Evolutionary conservation across 1,140 invertebrate genomes (phyloP).

Genomic region (Drosophila auraria): DNA sequence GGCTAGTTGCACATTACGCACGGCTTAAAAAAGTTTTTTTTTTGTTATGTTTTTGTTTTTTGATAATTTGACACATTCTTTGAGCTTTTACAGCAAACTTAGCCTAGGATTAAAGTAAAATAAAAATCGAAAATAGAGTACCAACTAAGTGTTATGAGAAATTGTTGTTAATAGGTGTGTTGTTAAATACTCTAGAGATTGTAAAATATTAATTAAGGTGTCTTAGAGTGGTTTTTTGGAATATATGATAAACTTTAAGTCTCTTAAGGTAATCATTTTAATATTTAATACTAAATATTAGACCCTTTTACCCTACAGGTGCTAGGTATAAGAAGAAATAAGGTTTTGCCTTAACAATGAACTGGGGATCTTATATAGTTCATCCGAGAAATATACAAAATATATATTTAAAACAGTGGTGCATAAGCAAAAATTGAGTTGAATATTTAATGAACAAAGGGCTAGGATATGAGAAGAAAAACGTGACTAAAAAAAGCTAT

Average conservation of each 20-base stretch:
- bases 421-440: no score
- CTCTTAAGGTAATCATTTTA: neutral
- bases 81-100: slow-evolving; percentile 19
- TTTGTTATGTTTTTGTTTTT: neutral
- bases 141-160: slow-evolving; percentile 25
- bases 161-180: neutral
- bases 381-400: no score
- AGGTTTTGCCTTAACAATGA: no score
- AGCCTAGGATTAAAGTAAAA: slow-evolving; percentile 28
- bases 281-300: neutral
- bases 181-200: neutral
- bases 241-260: neutral
- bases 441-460: no score
- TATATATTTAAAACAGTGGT: no score
- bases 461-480: no score
- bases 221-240: neutral
- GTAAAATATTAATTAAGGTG: neutral
- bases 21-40: slow-evolving; percentile 23
- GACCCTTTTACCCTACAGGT: no score
- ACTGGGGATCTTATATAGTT: no score
- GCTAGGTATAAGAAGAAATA: no score
- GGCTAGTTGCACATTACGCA: slow-evolving; percentile 21
- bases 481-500: no score
- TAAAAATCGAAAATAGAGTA: slow-evolving; percentile 1
- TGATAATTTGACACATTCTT: slow-evolving; percentile 21